Evolutionary conservation across 2,888 invertebrate genomes (phyloP).

Genomic region (Urechis unicinctus): DNA sequence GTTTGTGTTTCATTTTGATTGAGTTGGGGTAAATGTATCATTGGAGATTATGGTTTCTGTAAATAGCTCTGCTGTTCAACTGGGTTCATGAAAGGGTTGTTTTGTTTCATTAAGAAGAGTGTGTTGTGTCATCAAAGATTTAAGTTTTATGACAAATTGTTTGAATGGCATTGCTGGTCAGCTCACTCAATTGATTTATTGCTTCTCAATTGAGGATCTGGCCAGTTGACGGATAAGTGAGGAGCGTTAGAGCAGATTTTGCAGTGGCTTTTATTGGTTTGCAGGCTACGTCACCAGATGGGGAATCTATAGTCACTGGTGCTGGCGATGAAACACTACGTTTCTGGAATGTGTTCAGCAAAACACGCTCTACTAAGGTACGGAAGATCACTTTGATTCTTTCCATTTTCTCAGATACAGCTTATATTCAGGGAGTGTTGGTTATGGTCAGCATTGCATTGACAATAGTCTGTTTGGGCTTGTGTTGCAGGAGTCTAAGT

Average conservation of each 20-base stretch:
- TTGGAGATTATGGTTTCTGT: no score
- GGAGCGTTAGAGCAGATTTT: background rate
- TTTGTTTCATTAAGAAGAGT: no score
- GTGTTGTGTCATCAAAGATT: no score
- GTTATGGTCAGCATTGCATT: constrained; percentile 23
- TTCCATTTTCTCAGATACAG: background rate
- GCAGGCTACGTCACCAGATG: constrained; percentile 72
- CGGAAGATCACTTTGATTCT: background rate
- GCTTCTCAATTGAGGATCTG: no score
- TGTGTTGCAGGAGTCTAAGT: constrained; percentile 18
- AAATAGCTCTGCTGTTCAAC: no score
- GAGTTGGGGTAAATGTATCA: no score
- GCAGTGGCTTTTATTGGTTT: background rate
- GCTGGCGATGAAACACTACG: constrained; percentile 94
- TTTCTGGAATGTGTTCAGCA: constrained; percentile 97
- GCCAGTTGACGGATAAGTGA: no score
- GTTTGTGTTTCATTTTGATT: no score
- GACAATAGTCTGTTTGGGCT: background rate
- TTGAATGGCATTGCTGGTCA: no score
- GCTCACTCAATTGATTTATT: no score
- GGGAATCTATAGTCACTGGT: constrained; percentile 87
- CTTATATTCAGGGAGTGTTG: constrained; percentile 5
- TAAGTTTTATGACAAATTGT: no score
- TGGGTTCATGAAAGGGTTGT: no score
- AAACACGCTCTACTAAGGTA: constrained; percentile 69